A percentile compares a stretch with the other conserved stretches of the same genome.
phyloP scores from a whole-genome alignment of 2,888 invertebrate species.

The Aleiodes alternator region DNA sequence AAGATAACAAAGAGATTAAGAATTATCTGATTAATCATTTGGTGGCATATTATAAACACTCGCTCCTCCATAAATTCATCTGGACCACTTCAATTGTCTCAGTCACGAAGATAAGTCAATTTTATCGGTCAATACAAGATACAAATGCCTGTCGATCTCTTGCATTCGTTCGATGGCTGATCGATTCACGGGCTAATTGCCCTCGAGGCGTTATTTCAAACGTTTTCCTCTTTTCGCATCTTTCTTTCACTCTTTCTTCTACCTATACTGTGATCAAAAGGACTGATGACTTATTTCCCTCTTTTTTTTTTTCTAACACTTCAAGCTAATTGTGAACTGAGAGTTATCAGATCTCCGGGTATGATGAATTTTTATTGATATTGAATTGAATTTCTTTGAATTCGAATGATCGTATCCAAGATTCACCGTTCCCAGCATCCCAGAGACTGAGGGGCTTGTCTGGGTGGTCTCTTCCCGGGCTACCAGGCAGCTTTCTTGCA shows the following conservation, averaged over 20 bases:
- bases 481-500: conserved; percentile 71
- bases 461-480: conserved; percentile 74
- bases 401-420: conserved; percentile 72
- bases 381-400: conserved; percentile 24
- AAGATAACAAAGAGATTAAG: not conserved
- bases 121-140: conserved; percentile 1
- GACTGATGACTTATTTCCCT: not conserved
- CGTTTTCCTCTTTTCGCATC: not conserved
- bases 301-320: not conserved
- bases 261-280: not conserved
- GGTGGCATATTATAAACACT: conserved; percentile 3
- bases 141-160: conserved; percentile 56
- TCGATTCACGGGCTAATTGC: conserved; percentile 49
- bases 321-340: not conserved
- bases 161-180: conserved; percentile 64
- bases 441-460: conserved; percentile 73
- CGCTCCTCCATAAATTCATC: conserved; percentile 4
- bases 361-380: conserved; percentile 60
- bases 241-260: conserved; percentile 19
- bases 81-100: not conserved
- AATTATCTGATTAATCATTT: conserved; percentile 1
- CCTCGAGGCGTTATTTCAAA: not conserved
- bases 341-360: not conserved
- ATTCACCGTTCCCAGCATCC: conserved; percentile 74
- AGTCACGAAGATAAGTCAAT: not conserved